phyloP scores from a whole-genome alignment of 2,888 invertebrate genomes.

The Pomacea canaliculata region DNA sequence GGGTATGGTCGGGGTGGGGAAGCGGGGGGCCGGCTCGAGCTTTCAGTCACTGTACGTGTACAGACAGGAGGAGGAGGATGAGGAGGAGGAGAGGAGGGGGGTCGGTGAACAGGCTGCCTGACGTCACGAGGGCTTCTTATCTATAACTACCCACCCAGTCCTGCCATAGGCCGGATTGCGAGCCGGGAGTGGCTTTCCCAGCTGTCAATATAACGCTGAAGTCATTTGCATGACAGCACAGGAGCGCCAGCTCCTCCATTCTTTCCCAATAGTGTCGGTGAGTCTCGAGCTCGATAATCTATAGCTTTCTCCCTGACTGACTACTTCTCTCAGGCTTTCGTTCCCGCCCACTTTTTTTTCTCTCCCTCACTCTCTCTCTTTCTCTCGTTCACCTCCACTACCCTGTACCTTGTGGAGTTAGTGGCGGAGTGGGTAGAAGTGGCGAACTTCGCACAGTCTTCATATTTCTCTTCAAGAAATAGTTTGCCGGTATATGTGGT shows the following conservation, averaged over 20 bases:
- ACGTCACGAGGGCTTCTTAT: conserved; percentile 28
- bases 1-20: neutral
- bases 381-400: too few relatives aligned
- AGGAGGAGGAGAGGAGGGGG: too few relatives aligned
- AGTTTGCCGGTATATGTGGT: too few relatives aligned
- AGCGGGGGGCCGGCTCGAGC: too few relatives aligned
- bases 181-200: conserved; percentile 6
- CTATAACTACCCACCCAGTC: conserved; percentile 13
- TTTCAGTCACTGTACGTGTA: too few relatives aligned
- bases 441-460: conserved; percentile 1
- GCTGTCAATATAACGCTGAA: conserved; percentile 21
- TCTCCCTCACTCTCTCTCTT: neutral
- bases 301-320: conserved; percentile 19
- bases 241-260: neutral
- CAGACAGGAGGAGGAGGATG: too few relatives aligned
- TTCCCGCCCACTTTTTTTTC: conserved; percentile 5
- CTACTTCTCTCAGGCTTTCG: neutral
- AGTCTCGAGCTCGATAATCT: conserved; percentile 10
- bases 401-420: too few relatives aligned
- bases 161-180: conserved; percentile 21
- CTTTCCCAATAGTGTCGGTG: conserved; percentile 2
- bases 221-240: conserved; percentile 23
- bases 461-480: neutral
- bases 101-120: conserved; percentile 1
- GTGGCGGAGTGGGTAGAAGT: neutral